phyloP scores from a whole-genome alignment of 2,888 invertebrate species.

The Cryptophagus acutangulus region DNA sequence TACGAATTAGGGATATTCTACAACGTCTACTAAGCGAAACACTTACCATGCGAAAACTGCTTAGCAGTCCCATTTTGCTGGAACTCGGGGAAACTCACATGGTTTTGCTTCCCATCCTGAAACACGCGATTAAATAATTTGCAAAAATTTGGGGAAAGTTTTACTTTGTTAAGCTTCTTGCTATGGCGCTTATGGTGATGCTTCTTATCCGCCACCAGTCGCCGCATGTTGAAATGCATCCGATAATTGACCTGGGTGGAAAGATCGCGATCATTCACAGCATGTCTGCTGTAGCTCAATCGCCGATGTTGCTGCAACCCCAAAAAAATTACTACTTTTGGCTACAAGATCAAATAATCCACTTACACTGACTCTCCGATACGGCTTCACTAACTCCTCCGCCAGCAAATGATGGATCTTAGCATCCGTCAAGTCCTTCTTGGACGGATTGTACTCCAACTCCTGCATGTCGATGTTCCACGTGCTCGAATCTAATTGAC shows the following conservation, averaged over 20 bases:
- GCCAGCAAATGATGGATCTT: slow-evolving; percentile 88
- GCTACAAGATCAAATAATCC: slow-evolving; percentile 1
- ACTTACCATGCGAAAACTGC: slow-evolving; percentile 79
- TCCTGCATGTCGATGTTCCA: slow-evolving; percentile 94
- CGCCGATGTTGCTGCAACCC: slow-evolving; percentile 69
- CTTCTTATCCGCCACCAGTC: slow-evolving; percentile 80
- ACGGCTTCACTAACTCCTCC: slow-evolving; percentile 83
- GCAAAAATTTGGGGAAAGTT: slow-evolving; percentile 6
- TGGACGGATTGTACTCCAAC: slow-evolving; percentile 86
- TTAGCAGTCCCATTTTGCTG: slow-evolving; percentile 85
- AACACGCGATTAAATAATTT: slow-evolving; percentile 9
- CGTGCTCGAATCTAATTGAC: slow-evolving; percentile 76
- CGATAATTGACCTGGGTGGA: slow-evolving; percentile 83
- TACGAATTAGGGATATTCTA: background rate
- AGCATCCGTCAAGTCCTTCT: slow-evolving; percentile 90
- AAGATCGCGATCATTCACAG: slow-evolving; percentile 83
- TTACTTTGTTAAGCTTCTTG: slow-evolving; percentile 77
- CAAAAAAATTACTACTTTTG: slow-evolving; percentile 9
- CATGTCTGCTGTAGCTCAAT: slow-evolving; percentile 85
- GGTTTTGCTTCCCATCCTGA: slow-evolving; percentile 79
- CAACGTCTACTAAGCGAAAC: slow-evolving; percentile 1
- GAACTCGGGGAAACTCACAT: slow-evolving; percentile 85
- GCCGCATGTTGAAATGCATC: slow-evolving; percentile 84
- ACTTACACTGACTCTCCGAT: slow-evolving; percentile 65
- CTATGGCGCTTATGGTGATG: slow-evolving; percentile 75